These are phyloP conservation scores for Capricornis sumatraensis DNA, from an alignment of 2,113 vertebrate genomes.

Conservation along the genomic window DNA sequence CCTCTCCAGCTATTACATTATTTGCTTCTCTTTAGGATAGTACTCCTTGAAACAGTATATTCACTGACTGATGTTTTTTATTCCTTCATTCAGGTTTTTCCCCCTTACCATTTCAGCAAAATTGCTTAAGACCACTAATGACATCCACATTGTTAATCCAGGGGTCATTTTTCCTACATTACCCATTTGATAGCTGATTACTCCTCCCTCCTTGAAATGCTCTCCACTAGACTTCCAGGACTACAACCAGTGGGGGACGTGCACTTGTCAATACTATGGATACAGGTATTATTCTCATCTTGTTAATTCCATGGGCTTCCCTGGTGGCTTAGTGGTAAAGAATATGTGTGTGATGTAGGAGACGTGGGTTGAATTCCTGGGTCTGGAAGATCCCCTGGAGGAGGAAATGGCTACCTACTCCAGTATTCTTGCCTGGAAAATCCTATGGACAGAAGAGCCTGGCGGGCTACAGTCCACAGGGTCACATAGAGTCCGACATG, in stretches of 20 bases:
- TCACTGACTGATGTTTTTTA: neutral
- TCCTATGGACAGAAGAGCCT: neutral
- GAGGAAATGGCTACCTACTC: neutral
- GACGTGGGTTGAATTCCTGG: neutral
- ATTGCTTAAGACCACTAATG: neutral
- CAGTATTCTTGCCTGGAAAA: neutral
- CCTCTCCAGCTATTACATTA: neutral
- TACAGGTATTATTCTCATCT: neutral
- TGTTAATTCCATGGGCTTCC: neutral
- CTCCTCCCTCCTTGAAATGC: neutral
- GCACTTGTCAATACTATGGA: neutral
- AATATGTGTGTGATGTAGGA: rapidly evolving
- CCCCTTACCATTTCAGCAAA: neutral
- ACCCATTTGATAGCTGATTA: neutral
- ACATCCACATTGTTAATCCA: neutral
- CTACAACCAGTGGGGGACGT: neutral
- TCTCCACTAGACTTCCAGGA: neutral
- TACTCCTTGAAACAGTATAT: neutral
- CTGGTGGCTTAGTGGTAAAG: neutral
- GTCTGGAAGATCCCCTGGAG: neutral
- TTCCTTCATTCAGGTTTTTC: neutral
- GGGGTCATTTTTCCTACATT: neutral
- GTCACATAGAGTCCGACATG: neutral
- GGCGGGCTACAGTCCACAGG: neutral
- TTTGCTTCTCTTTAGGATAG: neutral